Percentiles rank a stretch among this genome's conserved stretches.
These are phyloP conservation scores for Probosciger aterrimus DNA, from an alignment of 2,113 vertebrate species.

Conservation along the genomic window DNA sequence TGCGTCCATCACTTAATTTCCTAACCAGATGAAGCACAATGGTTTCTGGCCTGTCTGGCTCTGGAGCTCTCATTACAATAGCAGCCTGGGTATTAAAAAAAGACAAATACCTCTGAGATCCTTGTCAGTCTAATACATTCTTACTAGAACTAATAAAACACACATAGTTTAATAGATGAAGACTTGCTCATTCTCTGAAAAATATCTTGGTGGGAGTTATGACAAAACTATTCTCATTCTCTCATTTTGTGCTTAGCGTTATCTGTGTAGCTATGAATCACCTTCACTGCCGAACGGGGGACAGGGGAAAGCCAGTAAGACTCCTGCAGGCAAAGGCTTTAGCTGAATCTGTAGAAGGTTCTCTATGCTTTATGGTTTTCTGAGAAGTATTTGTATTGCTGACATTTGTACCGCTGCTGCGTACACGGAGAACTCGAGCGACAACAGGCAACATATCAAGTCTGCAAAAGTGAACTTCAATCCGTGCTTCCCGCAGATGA, in stretches of 20 bases:
- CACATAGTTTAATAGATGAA: background rate
- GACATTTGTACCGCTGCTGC: background rate
- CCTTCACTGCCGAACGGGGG: background rate
- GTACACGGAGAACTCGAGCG: background rate
- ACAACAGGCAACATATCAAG: background rate
- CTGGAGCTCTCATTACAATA: background rate
- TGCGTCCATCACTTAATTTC: conserved; percentile 21
- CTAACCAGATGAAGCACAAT: conserved; percentile 5
- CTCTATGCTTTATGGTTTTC: background rate
- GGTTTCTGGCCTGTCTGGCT: background rate
- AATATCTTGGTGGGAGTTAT: background rate
- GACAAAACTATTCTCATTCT: background rate
- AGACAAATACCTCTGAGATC: conserved; percentile 27
- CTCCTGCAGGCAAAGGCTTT: background rate
- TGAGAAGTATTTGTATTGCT: background rate
- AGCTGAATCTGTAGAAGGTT: background rate
- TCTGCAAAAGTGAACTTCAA: background rate
- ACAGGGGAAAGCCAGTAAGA: background rate
- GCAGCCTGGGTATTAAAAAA: conserved; percentile 18
- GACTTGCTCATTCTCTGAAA: conserved; percentile 32
- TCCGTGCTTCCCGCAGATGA: background rate
- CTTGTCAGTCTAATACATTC: conserved; percentile 35
- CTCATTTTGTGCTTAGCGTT: background rate
- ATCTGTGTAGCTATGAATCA: conserved; percentile 7
- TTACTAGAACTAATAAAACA: conserved; percentile 33